A percentile compares a stretch with the other conserved stretches of the same genome.
phyloP scores from a whole-genome alignment of 2,888 invertebrate species.

The Limnephilus lunatus region DNA sequence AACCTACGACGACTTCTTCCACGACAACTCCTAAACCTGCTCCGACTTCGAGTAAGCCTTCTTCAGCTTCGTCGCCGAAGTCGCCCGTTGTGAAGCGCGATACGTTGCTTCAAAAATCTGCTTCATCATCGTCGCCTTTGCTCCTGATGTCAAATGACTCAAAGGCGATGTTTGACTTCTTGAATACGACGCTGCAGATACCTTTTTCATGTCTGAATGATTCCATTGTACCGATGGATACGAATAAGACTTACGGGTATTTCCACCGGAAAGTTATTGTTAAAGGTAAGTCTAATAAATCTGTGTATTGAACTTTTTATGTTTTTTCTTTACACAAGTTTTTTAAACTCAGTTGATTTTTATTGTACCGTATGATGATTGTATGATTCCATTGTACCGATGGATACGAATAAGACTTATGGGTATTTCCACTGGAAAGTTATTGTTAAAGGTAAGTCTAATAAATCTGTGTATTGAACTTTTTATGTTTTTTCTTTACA shows the following conservation, averaged over 20 bases:
- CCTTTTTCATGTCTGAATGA: slow-evolving; percentile 79
- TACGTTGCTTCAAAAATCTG: slow-evolving; percentile 39
- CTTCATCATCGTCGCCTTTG: slow-evolving; percentile 52
- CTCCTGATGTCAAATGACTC: not conserved
- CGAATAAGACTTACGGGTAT: slow-evolving; percentile 84
- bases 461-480: no score
- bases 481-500: not conserved
- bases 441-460: slow-evolving; percentile 80
- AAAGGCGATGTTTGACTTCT: not conserved
- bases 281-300: slow-evolving; percentile 77
- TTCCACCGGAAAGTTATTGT: slow-evolving; percentile 81
- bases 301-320: not conserved
- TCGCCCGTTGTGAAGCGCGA: slow-evolving; percentile 43
- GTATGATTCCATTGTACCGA: slow-evolving; percentile 79
- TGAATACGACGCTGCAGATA: slow-evolving; percentile 59
- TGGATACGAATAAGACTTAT: slow-evolving; percentile 82
- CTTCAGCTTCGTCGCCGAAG: slow-evolving; percentile 61
- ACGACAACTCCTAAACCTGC: slow-evolving; percentile 68
- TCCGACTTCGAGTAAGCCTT: slow-evolving; percentile 68
- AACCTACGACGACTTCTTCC: slow-evolving; percentile 69
- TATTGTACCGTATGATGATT: no score
- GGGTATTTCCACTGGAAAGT: slow-evolving; percentile 84
- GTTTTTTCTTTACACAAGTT: not conserved
- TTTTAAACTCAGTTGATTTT: not conserved
- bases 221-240: slow-evolving; percentile 80